Percentiles rank a stretch among this genome's conserved stretches.
These are phyloP conservation scores for Palythoa grandis DNA, from an alignment of 92 coral and sea anemone species.

Conservation along the genomic window DNA sequence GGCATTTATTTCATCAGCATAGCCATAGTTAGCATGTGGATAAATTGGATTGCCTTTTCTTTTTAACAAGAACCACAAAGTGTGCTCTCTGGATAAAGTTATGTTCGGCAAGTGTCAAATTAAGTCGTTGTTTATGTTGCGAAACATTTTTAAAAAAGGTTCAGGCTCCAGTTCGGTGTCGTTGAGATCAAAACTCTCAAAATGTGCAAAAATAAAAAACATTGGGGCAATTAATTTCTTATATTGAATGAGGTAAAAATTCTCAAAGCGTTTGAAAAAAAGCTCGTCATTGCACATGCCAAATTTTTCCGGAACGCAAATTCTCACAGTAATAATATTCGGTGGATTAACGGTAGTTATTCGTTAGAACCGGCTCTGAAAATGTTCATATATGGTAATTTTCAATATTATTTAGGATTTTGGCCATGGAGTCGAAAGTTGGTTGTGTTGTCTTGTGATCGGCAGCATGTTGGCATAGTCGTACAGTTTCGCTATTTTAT, in stretches of 20 bases:
- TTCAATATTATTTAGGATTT: background rate
- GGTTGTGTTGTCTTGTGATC: background rate
- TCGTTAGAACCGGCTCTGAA: background rate
- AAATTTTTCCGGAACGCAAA: background rate
- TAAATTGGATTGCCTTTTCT: constrained; percentile 18
- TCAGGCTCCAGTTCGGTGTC: background rate
- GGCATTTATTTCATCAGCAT: constrained; percentile 5
- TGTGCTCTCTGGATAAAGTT: background rate
- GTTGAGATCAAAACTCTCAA: background rate
- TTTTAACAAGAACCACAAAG: constrained; percentile 17
- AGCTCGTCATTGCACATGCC: background rate
- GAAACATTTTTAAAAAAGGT: background rate
- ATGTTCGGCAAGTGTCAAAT: constrained; percentile 1
- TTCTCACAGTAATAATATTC: background rate
- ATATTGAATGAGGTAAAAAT: background rate
- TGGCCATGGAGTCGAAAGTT: background rate
- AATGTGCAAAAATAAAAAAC: background rate
- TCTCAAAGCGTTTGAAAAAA: constrained; percentile 1
- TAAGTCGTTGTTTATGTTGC: constrained; percentile 20
- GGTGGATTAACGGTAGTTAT: background rate
- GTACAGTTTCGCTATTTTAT: background rate
- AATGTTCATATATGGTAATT: constrained; percentile 11
- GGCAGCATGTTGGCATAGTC: no score
- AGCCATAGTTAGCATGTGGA: background rate
- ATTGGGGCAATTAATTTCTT: background rate